These are phyloP conservation scores for Acrocephalus scirpaceus DNA, from an alignment of 2,797 vertebrate species.

Conservation along the genomic window DNA sequence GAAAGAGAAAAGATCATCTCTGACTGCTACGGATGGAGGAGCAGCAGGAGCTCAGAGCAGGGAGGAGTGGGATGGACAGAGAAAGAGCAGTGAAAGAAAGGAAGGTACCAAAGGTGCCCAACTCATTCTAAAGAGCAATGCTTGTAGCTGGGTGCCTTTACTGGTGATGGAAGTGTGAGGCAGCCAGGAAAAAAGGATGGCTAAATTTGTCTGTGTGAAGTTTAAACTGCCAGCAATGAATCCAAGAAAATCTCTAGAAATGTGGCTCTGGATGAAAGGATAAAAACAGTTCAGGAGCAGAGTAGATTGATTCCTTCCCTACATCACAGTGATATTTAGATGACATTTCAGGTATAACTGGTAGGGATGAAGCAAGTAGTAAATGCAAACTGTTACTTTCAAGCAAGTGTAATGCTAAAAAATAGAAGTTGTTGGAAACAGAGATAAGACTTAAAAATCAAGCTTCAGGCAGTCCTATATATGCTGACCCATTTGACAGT, in stretches of 20 bases:
- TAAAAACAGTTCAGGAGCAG: not conserved
- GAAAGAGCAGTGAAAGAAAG: not conserved
- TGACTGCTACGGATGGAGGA: not conserved
- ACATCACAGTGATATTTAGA: slow-evolving; percentile 22
- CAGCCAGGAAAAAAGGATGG: not conserved
- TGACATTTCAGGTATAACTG: slow-evolving; percentile 59
- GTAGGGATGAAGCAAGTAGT: slow-evolving; percentile 17
- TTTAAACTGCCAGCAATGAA: not conserved
- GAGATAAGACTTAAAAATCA: not conserved
- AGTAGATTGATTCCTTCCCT: not conserved
- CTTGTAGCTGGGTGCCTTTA: not conserved
- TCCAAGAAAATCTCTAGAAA: not conserved
- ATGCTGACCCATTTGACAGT: not conserved
- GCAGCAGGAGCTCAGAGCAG: not conserved
- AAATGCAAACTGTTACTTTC: slow-evolving; percentile 53
- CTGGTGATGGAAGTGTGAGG: not conserved
- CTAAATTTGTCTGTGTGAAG: not conserved
- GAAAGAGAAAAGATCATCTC: not conserved
- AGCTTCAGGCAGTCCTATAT: not conserved
- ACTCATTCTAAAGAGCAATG: not conserved
- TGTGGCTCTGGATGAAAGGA: not conserved
- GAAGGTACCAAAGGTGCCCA: not conserved
- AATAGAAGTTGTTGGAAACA: not conserved
- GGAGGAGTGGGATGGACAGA: not conserved
- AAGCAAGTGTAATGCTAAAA: slow-evolving; percentile 16